A percentile compares a stretch with the other conserved stretches of the same genome.
phyloP scores from a whole-genome alignment of 2,113 vertebrate genomes.

The Laticauda colubrina region DNA sequence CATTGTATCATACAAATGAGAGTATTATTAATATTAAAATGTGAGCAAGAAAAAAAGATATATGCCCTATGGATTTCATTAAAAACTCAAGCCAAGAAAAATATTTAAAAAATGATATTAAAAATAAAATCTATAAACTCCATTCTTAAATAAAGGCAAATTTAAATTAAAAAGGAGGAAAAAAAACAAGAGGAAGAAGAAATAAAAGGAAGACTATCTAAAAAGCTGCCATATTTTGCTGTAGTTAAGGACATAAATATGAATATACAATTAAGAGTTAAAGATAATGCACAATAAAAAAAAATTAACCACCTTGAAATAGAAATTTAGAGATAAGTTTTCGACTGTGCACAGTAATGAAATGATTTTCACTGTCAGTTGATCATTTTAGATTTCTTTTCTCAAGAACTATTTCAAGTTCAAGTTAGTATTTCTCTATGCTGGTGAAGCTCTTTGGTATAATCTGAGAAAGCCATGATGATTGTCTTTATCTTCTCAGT shows the following conservation, averaged over 20 bases:
- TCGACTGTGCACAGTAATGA: background rate
- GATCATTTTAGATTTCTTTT: background rate
- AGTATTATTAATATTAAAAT: background rate
- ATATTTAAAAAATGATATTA: background rate
- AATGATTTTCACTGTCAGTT: background rate
- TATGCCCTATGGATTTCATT: background rate
- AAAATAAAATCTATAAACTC: background rate
- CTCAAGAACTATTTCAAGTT: background rate
- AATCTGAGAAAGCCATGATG: background rate
- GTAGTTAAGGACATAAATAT: background rate
- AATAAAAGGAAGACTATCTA: background rate
- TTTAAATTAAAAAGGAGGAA: background rate
- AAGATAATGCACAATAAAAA: background rate
- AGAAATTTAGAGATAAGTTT: background rate
- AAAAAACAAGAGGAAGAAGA: background rate
- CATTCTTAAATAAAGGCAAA: background rate
- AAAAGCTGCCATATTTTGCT: background rate
- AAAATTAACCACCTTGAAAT: background rate
- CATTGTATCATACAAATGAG: background rate
- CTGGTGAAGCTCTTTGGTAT: background rate
- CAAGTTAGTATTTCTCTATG: background rate
- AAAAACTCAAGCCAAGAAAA: background rate
- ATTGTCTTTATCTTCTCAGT: background rate
- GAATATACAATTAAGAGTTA: background rate
- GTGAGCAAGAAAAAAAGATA: background rate